phyloP scores from a whole-genome alignment of 1,140 invertebrate species.

The Drosophila ohnishii region DNA sequence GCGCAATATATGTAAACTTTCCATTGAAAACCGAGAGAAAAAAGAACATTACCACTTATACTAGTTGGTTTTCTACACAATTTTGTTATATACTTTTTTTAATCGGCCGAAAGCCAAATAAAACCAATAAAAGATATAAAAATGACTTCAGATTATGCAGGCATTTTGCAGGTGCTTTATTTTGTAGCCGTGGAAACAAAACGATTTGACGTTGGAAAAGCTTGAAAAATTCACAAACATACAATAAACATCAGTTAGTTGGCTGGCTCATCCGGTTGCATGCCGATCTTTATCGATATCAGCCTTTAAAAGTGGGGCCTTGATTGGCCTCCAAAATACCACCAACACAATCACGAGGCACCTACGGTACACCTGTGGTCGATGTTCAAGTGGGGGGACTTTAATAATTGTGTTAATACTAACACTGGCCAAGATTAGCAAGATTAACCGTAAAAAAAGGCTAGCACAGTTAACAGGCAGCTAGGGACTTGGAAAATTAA shows the following conservation, averaged over 20 bases:
- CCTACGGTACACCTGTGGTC: slow-evolving; percentile 22
- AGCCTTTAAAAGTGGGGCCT: slow-evolving; percentile 19
- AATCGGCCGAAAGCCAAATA: slow-evolving; percentile 21
- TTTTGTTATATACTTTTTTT: slow-evolving; percentile 10
- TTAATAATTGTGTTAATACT: slow-evolving; percentile 38
- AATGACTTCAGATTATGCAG: no score
- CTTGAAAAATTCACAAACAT: slow-evolving; percentile 1
- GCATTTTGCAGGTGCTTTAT: slow-evolving; percentile 14
- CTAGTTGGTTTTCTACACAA: slow-evolving; percentile 22
- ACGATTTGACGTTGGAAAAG: slow-evolving; percentile 1
- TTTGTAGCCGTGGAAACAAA: slow-evolving; percentile 19
- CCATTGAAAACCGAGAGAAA: background rate
- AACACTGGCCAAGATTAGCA: slow-evolving; percentile 14
- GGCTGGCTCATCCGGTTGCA: slow-evolving; percentile 37
- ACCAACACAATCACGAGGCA: slow-evolving; percentile 22
- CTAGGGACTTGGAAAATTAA: slow-evolving; percentile 5
- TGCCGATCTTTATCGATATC: slow-evolving; percentile 50
- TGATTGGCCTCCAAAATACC: slow-evolving; percentile 14
- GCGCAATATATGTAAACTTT: background rate
- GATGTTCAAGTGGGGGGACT: slow-evolving; percentile 54
- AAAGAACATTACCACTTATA: slow-evolving; percentile 9
- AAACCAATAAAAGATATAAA: slow-evolving; percentile 26
- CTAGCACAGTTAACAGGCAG: background rate
- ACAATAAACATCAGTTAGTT: background rate
- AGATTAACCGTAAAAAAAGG: slow-evolving; percentile 21